These are phyloP conservation scores for Semaprochilodus insignis DNA, from an alignment of 2,797 vertebrate genomes.

Conservation along the genomic window DNA sequence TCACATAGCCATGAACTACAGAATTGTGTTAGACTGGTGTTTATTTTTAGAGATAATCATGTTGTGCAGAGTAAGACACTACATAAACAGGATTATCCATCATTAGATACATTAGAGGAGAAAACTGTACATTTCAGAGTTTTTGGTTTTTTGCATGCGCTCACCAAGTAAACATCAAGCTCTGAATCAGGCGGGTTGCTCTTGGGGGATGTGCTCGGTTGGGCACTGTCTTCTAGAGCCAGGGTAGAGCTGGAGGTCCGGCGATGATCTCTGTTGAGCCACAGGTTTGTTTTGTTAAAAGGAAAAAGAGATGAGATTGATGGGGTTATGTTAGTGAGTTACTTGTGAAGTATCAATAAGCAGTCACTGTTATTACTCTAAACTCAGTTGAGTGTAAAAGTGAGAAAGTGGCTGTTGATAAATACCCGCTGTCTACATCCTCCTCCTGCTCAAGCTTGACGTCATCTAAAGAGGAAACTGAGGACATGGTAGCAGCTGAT, in stretches of 20 bases:
- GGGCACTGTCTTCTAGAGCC: constrained; percentile 84
- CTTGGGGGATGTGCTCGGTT: constrained; percentile 77
- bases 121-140: too few relatives aligned
- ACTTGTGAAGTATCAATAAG: neutral
- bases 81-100: neutral
- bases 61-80: neutral
- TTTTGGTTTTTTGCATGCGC: constrained; percentile 42
- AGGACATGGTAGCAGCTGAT: constrained; percentile 42
- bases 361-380: neutral
- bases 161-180: constrained; percentile 92
- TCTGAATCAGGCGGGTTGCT: constrained; percentile 82
- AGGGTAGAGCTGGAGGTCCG: constrained; percentile 87
- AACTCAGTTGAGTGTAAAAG: neutral
- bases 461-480: constrained; percentile 54
- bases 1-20: too few relatives aligned
- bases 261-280: constrained; percentile 74
- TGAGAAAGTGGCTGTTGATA: neutral
- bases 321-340: neutral
- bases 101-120: neutral
- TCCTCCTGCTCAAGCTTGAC: constrained; percentile 45
- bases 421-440: constrained; percentile 64
- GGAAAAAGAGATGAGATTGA: neutral
- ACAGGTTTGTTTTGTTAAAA: constrained; percentile 1
- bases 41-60: too few relatives aligned
- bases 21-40: too few relatives aligned